A percentile compares a stretch with the other conserved stretches of the same genome.
Conservation (phyloP, 2,888 invertebrate species). For the Drosophila koepferae region DNA sequence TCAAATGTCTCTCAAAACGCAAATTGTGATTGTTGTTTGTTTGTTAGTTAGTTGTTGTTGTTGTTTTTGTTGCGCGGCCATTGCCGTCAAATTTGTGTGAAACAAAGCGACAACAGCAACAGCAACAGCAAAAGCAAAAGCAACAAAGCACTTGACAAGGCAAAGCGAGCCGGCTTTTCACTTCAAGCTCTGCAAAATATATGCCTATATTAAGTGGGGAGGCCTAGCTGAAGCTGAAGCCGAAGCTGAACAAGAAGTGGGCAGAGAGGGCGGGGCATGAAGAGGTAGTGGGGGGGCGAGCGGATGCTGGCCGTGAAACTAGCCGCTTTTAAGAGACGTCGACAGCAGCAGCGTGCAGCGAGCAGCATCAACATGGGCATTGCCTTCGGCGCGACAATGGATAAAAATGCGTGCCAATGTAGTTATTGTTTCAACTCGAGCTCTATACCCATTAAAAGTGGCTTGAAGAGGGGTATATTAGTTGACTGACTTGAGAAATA, state of each 20-base stretch:
- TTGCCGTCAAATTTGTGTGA: slow-evolving; percentile 79
- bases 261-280: background rate
- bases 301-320: slow-evolving; percentile 70
- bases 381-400: slow-evolving; percentile 66
- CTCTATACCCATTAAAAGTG: slow-evolving; percentile 22
- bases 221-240: slow-evolving; percentile 1
- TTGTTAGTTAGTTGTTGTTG: slow-evolving; percentile 12
- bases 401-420: slow-evolving; percentile 64
- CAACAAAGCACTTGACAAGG: slow-evolving; percentile 62
- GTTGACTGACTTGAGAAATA: background rate
- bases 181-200: slow-evolving; percentile 69
- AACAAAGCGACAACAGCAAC: slow-evolving; percentile 57
- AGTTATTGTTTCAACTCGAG: slow-evolving; percentile 73
- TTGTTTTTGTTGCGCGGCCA: slow-evolving; percentile 50
- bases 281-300: background rate
- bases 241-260: too few relatives aligned
- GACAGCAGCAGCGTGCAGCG: slow-evolving; percentile 15
- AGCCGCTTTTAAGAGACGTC: slow-evolving; percentile 25
- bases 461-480: background rate
- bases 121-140: slow-evolving; percentile 16
- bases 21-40: slow-evolving; percentile 54
- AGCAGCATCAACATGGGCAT: slow-evolving; percentile 53
- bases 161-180: slow-evolving; percentile 67
- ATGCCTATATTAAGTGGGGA: slow-evolving; percentile 66
- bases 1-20: slow-evolving; percentile 64